Evolutionary conservation across 2,113 vertebrate genomes (phyloP).

Genomic region (Donacobius atricapilla): DNA sequence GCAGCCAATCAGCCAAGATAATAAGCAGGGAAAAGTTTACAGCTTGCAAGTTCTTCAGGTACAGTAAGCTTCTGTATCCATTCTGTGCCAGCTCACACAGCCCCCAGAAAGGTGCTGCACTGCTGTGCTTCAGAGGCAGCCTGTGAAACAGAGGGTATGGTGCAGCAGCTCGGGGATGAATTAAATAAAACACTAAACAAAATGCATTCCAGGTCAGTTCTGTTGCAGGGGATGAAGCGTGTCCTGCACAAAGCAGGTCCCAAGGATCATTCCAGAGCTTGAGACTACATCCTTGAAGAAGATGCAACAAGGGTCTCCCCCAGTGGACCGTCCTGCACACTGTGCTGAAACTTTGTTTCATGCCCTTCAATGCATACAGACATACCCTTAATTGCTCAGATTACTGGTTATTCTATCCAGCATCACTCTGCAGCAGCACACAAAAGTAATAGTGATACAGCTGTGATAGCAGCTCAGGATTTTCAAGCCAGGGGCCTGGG

Average conservation of each 20-base stretch:
- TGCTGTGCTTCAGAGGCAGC: neutral
- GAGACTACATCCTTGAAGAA: neutral
- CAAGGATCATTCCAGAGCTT: neutral
- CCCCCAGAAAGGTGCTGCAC: neutral
- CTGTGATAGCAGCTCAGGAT: neutral
- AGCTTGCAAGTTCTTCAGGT: neutral
- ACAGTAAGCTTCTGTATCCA: neutral
- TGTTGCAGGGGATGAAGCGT: neutral
- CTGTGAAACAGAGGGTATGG: neutral
- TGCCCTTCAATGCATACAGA: neutral
- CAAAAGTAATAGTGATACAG: neutral
- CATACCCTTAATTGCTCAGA: neutral
- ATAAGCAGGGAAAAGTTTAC: neutral
- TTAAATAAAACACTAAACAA: neutral
- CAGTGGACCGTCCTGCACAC: neutral
- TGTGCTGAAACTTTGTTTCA: neutral
- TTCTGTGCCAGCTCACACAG: neutral
- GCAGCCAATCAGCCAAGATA: neutral
- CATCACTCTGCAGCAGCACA: neutral
- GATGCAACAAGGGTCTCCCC: fast-evolving
- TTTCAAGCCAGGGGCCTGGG: neutral
- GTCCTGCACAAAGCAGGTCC: neutral
- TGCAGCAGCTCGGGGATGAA: neutral
- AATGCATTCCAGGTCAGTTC: fast-evolving
- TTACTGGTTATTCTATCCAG: no score